Evolutionary conservation across 2,888 invertebrate genomes (phyloP), one percentile per base, ranked within the genome.

Genomic region (Uloborus plumipes): DNA sequence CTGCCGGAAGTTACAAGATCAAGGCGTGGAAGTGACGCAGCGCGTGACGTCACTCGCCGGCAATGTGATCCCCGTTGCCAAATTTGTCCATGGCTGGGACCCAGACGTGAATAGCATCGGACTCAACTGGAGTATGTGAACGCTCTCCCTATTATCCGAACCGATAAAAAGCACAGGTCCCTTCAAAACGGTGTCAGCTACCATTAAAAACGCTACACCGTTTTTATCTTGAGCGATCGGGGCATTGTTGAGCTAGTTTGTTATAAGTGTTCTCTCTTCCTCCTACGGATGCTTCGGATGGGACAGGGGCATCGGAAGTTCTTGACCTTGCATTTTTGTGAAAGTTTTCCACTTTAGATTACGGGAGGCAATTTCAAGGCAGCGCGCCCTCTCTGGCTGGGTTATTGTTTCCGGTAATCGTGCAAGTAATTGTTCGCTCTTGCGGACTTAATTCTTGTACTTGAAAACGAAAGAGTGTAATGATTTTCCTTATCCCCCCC

Each of bases 11-110:
- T 67, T 16, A 50, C 51, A 31, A 26, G 26, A 15, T n/a, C n/a
- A 55, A 20, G n/a, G 55, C 20, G 18, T 53, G 77, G 77, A 69
- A 64, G 70, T 70, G 72, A 73, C 73, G 69, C 20, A 18, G 13
- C 47, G 26, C 31, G 67, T 51, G 49, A 51, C 65, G 66, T 62
- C 70, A 59, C 51, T 16, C 47, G n/a, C 39, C 61, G 74, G 84
- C 84, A 84, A 84, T 51, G 84, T 66, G 84, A 84, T 84, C 77
- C 65, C 50, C 55, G 58, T 73, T 20, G 74, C 84, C 84, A 84
- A 84, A 84, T 84, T 84, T 74, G 84, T 84, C 73, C 84, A 84
- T 78, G 62, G 70, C 59, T 31, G 26, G 31, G 39, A 47, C 62
- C 16, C 62, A 49, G 62, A 78, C 72, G 66, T 50, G 66, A 72